Evolutionary conservation across 2,888 invertebrate genomes (phyloP).

Genomic region (Hermaeophaga mercurialis): DNA sequence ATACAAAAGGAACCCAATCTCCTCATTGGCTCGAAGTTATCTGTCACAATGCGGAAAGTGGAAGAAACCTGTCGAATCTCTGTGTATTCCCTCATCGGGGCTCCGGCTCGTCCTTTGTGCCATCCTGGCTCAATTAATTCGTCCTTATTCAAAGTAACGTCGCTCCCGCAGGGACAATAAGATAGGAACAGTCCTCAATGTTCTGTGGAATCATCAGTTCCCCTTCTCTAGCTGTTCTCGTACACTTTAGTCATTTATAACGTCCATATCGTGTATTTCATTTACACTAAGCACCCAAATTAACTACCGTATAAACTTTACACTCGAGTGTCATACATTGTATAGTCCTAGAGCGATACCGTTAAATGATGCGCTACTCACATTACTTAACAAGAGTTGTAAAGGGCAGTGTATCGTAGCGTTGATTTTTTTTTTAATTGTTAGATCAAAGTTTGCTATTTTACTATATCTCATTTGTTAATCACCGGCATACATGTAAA

Average conservation of each 20-base stretch:
- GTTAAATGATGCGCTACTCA: too few species aligned
- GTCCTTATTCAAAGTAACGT: neutral
- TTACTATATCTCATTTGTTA: too few species aligned
- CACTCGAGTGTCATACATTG: constrained; percentile 1
- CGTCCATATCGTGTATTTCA: constrained; percentile 25
- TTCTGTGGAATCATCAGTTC: constrained; percentile 4
- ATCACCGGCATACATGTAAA: too few species aligned
- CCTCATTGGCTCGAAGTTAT: constrained; percentile 2
- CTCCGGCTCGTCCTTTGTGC: neutral
- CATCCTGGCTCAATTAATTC: constrained; percentile 13
- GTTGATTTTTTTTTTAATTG: too few species aligned
- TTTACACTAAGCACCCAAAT: constrained; percentile 25
- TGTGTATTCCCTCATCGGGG: constrained; percentile 1
- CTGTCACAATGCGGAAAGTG: constrained; percentile 1
- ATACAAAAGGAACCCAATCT: constrained; percentile 1
- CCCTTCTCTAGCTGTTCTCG: neutral
- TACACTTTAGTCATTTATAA: constrained; percentile 14
- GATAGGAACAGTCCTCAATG: constrained; percentile 8
- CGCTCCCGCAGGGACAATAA: constrained; percentile 12
- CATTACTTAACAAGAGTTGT: too few species aligned
- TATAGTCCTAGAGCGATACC: neutral
- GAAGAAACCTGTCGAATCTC: constrained; percentile 16
- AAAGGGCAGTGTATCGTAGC: too few species aligned
- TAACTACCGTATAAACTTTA: constrained; percentile 24
- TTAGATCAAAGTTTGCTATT: too few species aligned